Evolutionary conservation across 2,113 vertebrate species (phyloP).

Genomic region (Limanda limanda): DNA sequence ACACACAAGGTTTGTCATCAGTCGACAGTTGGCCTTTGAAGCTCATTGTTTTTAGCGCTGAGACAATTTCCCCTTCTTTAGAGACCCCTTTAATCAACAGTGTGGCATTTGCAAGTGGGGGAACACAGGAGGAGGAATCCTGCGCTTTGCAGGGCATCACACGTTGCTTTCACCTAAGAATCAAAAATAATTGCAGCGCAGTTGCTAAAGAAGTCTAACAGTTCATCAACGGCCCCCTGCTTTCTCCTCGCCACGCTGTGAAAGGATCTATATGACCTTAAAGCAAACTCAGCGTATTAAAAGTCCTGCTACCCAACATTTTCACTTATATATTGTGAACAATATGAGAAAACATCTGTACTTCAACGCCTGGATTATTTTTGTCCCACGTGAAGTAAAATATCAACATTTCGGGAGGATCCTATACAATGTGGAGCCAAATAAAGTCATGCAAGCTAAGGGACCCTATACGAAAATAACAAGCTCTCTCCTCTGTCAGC

Average conservation of each 20-base stretch:
- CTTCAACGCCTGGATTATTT: not conserved
- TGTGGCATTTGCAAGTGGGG: not conserved
- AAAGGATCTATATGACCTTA: not conserved
- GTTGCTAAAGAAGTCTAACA: not conserved
- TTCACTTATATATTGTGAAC: not conserved
- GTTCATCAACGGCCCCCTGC: too few species aligned
- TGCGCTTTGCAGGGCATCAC: not conserved
- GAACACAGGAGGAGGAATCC: not conserved
- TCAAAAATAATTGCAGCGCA: conserved; percentile 18
- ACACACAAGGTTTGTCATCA: not conserved
- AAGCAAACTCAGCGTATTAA: too few species aligned
- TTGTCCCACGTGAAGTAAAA: not conserved
- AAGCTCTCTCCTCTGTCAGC: not conserved
- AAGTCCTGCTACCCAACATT: not conserved
- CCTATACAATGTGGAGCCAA: not conserved
- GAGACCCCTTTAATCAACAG: not conserved
- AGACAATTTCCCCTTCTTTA: not conserved
- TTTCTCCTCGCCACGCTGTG: not conserved
- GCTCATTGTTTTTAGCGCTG: not conserved
- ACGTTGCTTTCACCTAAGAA: not conserved
- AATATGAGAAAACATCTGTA: too few species aligned
- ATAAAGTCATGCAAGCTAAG: not conserved
- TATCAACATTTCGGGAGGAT: conserved; percentile 1
- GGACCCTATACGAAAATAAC: conserved; percentile 26
- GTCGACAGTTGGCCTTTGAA: not conserved